Base-by-base conservation (phyloP, 2,888 invertebrate species). In the Itoplectis maculator region DNA sequence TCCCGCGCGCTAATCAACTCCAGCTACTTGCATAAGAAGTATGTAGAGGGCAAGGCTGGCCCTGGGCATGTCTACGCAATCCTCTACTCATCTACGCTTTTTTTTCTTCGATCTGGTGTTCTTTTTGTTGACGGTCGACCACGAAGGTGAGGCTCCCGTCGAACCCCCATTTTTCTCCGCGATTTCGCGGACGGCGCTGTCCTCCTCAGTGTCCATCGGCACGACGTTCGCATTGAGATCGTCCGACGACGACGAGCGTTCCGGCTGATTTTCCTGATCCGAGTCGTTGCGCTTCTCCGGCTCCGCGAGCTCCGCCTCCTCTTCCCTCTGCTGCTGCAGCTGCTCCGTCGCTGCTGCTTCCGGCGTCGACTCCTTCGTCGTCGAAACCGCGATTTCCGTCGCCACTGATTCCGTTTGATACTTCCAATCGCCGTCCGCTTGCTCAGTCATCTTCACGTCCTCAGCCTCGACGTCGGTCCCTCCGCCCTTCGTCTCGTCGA, bases 21-120 rank as follows among this genome's bases (percentile, higher is more conserved):
- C 92, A 18, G 92, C 82, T 45, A 92, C 92, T 86, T 92, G 92
- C 92, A 92, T 91, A 51, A 92, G 86, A 51, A 92, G 89, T 87
- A 92, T 90, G 79, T 92, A 92, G 78, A 92, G 92, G 86, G 91
- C 92, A 88, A 92, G 92, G 87, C 92, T 91, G 84, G 92, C 92
- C 87, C 90, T 89, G 85, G 90, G 92, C 88, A 92, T 92, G 88
- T 92, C 92, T 89, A 92, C 91, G 88, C 92, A 92, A 87, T 92
- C 92, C 92, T 92, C 91, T 89, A 92, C 92, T 92, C 92, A 92
- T 92, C 92, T 92, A 80, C 91, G 92, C 86, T 90, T 92, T 89
- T 92, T 93, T 83, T 92, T 93, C 84, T 91, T 92, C 59, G 90
- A 91, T 77, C 91, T 88, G 81, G 85, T 88, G 86, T 87, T 86